A percentile compares a stretch with the other conserved stretches of the same genome.
Evolutionary conservation across 2,113 vertebrate species (phyloP).

Genomic region (Galeopterus variegatus): DNA sequence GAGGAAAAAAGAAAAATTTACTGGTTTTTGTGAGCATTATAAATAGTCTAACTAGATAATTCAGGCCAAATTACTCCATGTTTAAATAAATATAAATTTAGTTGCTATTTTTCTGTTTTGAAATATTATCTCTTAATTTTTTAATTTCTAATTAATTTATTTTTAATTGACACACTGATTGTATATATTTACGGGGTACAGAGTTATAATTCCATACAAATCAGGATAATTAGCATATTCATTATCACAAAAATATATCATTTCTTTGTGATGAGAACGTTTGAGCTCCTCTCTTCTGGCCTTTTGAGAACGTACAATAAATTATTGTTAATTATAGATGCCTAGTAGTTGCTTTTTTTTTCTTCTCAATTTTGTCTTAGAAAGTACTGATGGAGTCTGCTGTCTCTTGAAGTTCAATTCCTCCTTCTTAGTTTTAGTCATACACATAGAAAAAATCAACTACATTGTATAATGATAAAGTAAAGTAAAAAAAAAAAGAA

Average conservation of each 20-base stretch:
- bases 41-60: slow-evolving; percentile 2
- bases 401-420: neutral
- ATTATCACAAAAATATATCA: too few species aligned
- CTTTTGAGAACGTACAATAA: too few species aligned
- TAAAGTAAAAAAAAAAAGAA: neutral
- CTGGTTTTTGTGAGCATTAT: neutral
- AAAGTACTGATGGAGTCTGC: neutral
- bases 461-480: too few species aligned
- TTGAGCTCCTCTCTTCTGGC: too few species aligned
- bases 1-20: neutral
- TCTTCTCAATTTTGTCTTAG: neutral
- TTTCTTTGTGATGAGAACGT: too few species aligned
- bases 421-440: neutral
- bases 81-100: slow-evolving; percentile 33
- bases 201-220: too few species aligned
- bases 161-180: too few species aligned
- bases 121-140: too few species aligned
- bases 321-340: too few species aligned
- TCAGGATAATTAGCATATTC: too few species aligned
- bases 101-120: neutral
- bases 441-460: neutral
- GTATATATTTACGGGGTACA: too few species aligned
- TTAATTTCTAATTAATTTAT: too few species aligned
- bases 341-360: neutral
- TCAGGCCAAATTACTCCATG: neutral